Base-by-base conservation (phyloP, 1,140 invertebrate species). In the Teleopsis dalmanni region DNA sequence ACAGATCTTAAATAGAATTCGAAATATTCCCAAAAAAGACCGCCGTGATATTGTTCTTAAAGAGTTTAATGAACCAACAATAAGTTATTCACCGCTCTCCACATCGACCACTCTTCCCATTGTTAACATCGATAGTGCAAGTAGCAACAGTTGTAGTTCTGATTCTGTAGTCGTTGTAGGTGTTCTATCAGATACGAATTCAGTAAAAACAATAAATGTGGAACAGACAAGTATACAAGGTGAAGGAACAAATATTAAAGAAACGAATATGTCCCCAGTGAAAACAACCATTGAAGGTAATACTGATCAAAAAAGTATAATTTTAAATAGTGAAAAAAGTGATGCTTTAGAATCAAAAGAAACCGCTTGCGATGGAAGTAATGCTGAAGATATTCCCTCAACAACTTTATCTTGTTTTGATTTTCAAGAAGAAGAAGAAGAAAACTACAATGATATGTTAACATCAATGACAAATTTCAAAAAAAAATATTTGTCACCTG, bases 341-440 rank as follows among this genome's bases (percentile, higher is more conserved):
- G n/a, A 11, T n/a, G 5, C 21, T 26, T 0, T n/a, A 16, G n/a
- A 45, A 14, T 18, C 23, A 25, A 18, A 3, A 13, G 18, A 25
- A n/a, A 22, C 26, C 14, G 22, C 31, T 43, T 13, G 36, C 14
- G 38, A 21, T 14, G 9, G 25, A 7, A n/a, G 23, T 16, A 37
- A 13, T 7, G 16, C 4, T 18, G n/a, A 37, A 14, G 22, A 13
- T 11, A 22, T n/a, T 3, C 5, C 21, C 34, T 22, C 31, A 21
- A 7, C 21, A 36, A 5, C 35, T 10, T n/a, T 45, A 21, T 74
- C 76, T 4, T 79, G 77, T 51, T 79, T 78, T 51, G 77, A 79
- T 69, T 79, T 79, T 51, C 68, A 76, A 14, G 77, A 79, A 27
- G 77, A 78, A 33, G 75, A 77, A 54, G 57, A 75, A 19, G 62